Evolutionary conservation across 2,113 vertebrate genomes (phyloP).

Genomic region (Callipepla californica): DNA sequence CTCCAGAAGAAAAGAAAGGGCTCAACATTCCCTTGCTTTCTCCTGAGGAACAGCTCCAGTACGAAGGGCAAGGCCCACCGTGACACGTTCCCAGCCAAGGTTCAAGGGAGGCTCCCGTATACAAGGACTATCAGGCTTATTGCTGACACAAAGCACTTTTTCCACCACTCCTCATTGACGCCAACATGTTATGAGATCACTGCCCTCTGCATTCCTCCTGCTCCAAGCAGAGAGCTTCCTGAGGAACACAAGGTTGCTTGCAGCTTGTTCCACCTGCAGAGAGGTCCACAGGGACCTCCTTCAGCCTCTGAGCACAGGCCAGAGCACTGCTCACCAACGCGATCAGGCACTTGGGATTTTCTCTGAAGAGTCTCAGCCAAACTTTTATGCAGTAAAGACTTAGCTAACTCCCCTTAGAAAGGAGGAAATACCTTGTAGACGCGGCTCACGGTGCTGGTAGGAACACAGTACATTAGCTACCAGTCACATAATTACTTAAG

Average conservation of each 20-base stretch:
- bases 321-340: neutral
- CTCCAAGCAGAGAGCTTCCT: neutral
- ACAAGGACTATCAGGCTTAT: neutral
- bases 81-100: neutral
- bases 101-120: neutral
- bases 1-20: neutral
- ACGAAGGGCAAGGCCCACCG: neutral
- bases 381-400: conserved; percentile 21
- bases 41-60: neutral
- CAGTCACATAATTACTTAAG: neutral
- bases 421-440: conserved; percentile 8
- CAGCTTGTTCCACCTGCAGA: neutral
- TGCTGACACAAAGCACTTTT: neutral
- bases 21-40: neutral
- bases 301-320: accelerated
- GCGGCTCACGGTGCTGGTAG: neutral
- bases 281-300: neutral
- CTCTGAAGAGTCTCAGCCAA: conserved; percentile 1
- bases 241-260: neutral
- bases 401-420: neutral
- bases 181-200: neutral
- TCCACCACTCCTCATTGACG: neutral
- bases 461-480: neutral
- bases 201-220: neutral
- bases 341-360: conserved; percentile 44